Percentiles rank a stretch among this genome's conserved stretches.
phyloP scores from a whole-genome alignment of 2,888 invertebrate genomes.

The Dichetophora obliterata region DNA sequence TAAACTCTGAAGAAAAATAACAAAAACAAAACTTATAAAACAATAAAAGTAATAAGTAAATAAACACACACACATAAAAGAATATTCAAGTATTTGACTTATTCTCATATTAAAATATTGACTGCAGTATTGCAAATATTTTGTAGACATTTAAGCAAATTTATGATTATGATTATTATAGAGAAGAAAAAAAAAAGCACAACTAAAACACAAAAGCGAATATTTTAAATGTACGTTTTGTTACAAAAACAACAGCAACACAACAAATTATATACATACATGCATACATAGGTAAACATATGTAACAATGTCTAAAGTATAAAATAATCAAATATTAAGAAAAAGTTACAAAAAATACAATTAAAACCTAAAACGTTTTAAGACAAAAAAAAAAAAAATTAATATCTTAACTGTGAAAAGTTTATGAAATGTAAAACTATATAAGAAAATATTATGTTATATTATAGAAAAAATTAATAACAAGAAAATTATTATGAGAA shows the following conservation, averaged over 20 bases:
- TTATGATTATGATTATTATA: slow-evolving; percentile 50
- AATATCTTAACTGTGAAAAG: neutral
- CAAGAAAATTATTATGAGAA: neutral
- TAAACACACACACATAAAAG: slow-evolving; percentile 51
- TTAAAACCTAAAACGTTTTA: neutral
- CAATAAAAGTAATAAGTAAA: slow-evolving; percentile 42
- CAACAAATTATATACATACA: slow-evolving; percentile 35
- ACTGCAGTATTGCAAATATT: slow-evolving; percentile 68
- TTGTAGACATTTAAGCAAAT: slow-evolving; percentile 67
- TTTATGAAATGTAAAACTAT: slow-evolving; percentile 3
- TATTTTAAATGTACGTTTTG: slow-evolving; percentile 1
- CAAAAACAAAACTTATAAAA: slow-evolving; percentile 44
- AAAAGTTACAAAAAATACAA: neutral
- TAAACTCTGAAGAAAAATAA: slow-evolving; percentile 25
- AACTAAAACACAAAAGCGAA: neutral
- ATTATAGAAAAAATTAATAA: neutral
- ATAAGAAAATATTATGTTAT: neutral
- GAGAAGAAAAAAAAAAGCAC: slow-evolving; percentile 18
- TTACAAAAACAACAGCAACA: slow-evolving; percentile 9
- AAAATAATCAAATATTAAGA: slow-evolving; percentile 43
- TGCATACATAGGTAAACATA: slow-evolving; percentile 46
- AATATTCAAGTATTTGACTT: slow-evolving; percentile 26
- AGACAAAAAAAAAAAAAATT: neutral
- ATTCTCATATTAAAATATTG: slow-evolving; percentile 57
- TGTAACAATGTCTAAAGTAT: slow-evolving; percentile 42